Evolutionary conservation across 2,888 invertebrate genomes (phyloP).

Genomic region (Eumerus sabulonum): DNA sequence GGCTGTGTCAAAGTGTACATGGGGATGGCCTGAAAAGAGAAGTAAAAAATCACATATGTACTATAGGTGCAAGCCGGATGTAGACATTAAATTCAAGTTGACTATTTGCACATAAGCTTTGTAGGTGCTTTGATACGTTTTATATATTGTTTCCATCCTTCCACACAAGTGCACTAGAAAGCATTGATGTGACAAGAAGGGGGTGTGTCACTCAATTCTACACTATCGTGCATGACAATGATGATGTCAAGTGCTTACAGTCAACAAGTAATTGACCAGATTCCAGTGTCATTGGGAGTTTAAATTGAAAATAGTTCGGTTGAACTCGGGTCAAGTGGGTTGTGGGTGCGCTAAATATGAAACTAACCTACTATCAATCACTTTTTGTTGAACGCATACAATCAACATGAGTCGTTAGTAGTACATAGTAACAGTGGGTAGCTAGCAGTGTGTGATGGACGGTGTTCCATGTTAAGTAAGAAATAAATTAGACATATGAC

Average conservation of each 20-base stretch:
- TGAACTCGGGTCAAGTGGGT: slow-evolving; percentile 12
- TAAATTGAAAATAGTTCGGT: slow-evolving; percentile 15
- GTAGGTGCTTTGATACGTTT: background rate
- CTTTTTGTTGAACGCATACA: too few species aligned
- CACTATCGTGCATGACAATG: slow-evolving; percentile 25
- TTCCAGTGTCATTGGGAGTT: slow-evolving; percentile 24
- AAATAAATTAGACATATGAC: too few species aligned
- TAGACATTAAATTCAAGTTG: background rate
- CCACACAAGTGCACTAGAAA: slow-evolving; percentile 12
- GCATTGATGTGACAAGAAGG: slow-evolving; percentile 12
- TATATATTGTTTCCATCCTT: background rate
- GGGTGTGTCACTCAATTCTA: slow-evolving; percentile 11
- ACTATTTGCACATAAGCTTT: slow-evolving; percentile 14
- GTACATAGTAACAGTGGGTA: too few species aligned
- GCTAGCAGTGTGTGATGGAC: too few species aligned
- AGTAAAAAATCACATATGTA: slow-evolving; percentile 32
- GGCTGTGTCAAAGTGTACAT: slow-evolving; percentile 78
- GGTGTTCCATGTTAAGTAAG: too few species aligned
- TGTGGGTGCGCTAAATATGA: background rate
- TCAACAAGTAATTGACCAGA: slow-evolving; percentile 55
- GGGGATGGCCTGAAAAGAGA: slow-evolving; percentile 76
- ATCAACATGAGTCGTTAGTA: too few species aligned
- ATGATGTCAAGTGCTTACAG: slow-evolving; percentile 42
- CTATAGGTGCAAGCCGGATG: slow-evolving; percentile 14
- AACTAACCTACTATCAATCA: too few species aligned